phyloP scores from a whole-genome alignment of 1,140 invertebrate genomes.

The Orussus abietinus region DNA sequence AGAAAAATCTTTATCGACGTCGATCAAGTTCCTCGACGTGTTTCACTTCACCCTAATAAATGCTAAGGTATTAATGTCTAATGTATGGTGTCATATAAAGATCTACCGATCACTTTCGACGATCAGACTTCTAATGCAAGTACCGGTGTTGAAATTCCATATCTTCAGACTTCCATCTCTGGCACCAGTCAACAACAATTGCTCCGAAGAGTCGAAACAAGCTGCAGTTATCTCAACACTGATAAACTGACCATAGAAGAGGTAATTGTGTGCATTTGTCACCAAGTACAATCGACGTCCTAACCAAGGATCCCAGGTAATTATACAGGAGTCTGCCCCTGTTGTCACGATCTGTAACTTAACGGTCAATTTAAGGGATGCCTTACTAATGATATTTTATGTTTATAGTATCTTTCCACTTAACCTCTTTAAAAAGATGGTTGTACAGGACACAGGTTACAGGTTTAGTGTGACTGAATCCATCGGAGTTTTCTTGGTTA shows the following conservation, averaged over 20 bases:
- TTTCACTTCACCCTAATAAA: not conserved
- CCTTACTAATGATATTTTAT: constrained; percentile 4
- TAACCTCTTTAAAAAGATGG: constrained; percentile 59
- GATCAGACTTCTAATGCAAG: constrained; percentile 61
- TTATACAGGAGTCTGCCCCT: constrained; percentile 68
- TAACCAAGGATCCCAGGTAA: constrained; percentile 66
- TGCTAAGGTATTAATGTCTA: constrained; percentile 2
- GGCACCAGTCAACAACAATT: constrained; percentile 68
- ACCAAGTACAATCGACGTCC: constrained; percentile 60
- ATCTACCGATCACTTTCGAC: constrained; percentile 53
- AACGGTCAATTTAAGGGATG: no score
- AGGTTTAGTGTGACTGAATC: constrained; percentile 62
- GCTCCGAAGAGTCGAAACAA: constrained; percentile 66
- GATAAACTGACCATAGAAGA: constrained; percentile 57
- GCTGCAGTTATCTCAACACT: constrained; percentile 73
- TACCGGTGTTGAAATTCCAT: constrained; percentile 77
- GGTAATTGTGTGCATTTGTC: constrained; percentile 61
- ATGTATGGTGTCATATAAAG: constrained; percentile 2
- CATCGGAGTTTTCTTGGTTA: constrained; percentile 62
- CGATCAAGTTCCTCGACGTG: no score
- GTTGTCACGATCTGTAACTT: constrained; percentile 60
- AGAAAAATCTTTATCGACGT: no score
- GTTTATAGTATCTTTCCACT: constrained; percentile 4
- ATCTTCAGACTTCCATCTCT: constrained; percentile 66
- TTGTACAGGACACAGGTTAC: constrained; percentile 67